A percentile compares a stretch with the other conserved stretches of the same genome.
Conservation (phyloP, 2,888 invertebrate species). For the Neoitamus cyanurus region DNA sequence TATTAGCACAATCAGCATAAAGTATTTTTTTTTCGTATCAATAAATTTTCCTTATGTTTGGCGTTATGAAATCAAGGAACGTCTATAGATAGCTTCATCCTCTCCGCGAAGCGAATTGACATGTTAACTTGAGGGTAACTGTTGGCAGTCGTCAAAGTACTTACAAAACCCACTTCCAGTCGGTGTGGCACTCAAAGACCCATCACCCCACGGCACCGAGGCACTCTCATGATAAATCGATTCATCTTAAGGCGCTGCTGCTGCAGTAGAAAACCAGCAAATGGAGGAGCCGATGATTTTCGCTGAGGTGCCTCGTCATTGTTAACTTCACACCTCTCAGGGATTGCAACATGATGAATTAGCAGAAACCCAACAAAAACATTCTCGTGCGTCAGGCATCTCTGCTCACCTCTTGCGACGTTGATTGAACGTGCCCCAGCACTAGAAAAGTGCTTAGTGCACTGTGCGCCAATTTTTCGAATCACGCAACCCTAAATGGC, state of each 20-base stretch:
- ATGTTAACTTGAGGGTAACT: not conserved
- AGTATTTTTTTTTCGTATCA: too few relatives aligned
- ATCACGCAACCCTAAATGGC: conserved; percentile 25
- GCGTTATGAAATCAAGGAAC: too few relatives aligned
- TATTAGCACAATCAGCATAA: too few relatives aligned
- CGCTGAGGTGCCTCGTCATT: not conserved
- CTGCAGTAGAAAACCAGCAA: not conserved
- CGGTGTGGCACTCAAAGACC: not conserved
- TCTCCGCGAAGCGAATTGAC: not conserved
- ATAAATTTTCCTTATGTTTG: too few relatives aligned
- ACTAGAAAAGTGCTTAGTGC: not conserved
- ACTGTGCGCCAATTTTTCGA: not conserved
- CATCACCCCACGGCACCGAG: not conserved
- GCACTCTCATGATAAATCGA: not conserved
- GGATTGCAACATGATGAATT: conserved; percentile 4
- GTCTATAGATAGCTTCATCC: not conserved
- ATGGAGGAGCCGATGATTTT: not conserved
- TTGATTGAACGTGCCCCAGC: conserved; percentile 2
- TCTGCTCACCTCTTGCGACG: not conserved
- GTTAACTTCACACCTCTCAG: not conserved
- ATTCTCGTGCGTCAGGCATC: not conserved
- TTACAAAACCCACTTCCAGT: not conserved
- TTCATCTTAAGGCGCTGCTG: not conserved
- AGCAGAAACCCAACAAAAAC: not conserved
- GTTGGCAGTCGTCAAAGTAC: not conserved